These are phyloP conservation scores for Phaetusa simplex DNA, from an alignment of 2,113 vertebrate species.

Conservation along the genomic window DNA sequence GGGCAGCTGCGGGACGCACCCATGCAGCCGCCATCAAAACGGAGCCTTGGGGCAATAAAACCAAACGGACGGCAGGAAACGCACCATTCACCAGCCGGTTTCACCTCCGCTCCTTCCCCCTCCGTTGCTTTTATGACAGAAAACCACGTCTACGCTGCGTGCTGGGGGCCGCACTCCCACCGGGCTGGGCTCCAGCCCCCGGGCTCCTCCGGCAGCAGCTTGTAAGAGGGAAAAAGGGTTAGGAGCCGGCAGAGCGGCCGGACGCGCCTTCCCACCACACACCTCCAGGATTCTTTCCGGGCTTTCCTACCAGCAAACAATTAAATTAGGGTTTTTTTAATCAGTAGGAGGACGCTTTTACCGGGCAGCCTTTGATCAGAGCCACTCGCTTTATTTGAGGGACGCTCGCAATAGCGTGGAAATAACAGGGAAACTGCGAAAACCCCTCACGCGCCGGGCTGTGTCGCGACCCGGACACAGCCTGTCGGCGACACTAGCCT, in stretches of 20 bases:
- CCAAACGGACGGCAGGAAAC: background rate
- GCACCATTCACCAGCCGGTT: background rate
- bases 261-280: rapidly evolving
- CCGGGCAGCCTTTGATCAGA: background rate
- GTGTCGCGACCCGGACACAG: background rate
- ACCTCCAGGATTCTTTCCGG: rapidly evolving
- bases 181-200: rapidly evolving
- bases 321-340: too few species aligned
- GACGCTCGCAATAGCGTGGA: background rate
- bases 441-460: background rate
- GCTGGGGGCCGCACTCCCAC: too few species aligned
- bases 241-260: rapidly evolving
- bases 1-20: background rate
- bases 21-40: background rate
- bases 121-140: rapidly evolving
- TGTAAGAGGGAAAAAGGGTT: background rate
- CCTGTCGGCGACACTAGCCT: background rate
- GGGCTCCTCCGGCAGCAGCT: background rate
- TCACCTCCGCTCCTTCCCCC: background rate
- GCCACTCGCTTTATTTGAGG: too few species aligned
- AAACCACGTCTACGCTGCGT: rapidly evolving
- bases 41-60: background rate
- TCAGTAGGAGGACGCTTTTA: background rate
- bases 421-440: background rate
- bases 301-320: rapidly evolving